Evolutionary conservation across 2,888 invertebrate species (phyloP).

Genomic region (Tenthredo mesomela): DNA sequence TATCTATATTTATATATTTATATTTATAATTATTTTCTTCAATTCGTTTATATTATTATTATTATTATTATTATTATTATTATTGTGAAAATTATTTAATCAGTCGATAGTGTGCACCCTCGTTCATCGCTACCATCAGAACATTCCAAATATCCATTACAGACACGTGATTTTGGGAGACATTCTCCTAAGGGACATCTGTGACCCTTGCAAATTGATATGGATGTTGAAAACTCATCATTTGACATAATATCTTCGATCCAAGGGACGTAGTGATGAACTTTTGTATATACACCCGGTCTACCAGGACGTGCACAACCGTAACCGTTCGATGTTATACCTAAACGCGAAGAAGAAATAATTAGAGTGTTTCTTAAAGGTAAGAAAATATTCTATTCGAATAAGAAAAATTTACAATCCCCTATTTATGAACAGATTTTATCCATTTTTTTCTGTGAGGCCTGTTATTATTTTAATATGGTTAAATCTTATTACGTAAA

Average conservation of each 20-base stretch:
- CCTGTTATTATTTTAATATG: no score
- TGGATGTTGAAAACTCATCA: constrained; percentile 63
- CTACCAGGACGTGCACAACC: constrained; percentile 89
- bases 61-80: constrained; percentile 53
- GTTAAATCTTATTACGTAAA: no score
- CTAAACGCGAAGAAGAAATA: constrained; percentile 70
- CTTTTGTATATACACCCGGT: constrained; percentile 91
- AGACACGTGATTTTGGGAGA: constrained; percentile 84
- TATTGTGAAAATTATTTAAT: neutral
- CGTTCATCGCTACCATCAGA: constrained; percentile 88
- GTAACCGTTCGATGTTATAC: constrained; percentile 90
- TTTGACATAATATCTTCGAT: constrained; percentile 81
- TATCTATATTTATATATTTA: neutral
- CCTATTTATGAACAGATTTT: no score
- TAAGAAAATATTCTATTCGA: no score
- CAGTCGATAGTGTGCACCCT: constrained; percentile 78
- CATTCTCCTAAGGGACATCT: constrained; percentile 89
- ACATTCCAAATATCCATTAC: constrained; percentile 90
- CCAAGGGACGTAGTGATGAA: constrained; percentile 87
- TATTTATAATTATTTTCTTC: neutral
- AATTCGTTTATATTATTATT: constrained; percentile 60
- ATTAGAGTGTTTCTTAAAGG: neutral
- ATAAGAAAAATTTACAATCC: no score
- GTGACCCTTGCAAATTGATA: constrained; percentile 82
- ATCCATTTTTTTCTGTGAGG: no score